These are phyloP conservation scores for Drosophila leonis DNA, from an alignment of 2,888 invertebrate genomes.

Conservation along the genomic window DNA sequence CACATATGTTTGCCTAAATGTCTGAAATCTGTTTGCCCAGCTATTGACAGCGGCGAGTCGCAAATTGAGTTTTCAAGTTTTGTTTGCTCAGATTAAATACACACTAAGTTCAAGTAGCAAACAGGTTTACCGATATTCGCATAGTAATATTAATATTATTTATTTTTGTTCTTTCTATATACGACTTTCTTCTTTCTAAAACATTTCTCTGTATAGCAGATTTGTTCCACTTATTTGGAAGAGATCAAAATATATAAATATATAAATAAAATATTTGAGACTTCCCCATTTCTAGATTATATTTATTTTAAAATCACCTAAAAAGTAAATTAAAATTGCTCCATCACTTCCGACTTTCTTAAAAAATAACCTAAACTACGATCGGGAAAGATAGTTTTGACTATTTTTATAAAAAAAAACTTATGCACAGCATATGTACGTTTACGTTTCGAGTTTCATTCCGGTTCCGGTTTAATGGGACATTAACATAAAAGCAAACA, in stretches of 20 bases:
- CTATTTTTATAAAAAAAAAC: conserved; percentile 11
- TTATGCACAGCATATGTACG: conserved; percentile 29
- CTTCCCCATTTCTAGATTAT: conserved; percentile 9
- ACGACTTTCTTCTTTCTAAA: conserved; percentile 2
- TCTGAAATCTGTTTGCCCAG: conserved; percentile 44
- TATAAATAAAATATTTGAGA: too few relatives aligned
- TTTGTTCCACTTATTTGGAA: conserved; percentile 6
- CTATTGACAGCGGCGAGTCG: conserved; percentile 31
- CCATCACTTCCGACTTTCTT: conserved; percentile 64
- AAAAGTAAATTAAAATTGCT: conserved; percentile 34
- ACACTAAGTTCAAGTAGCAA: conserved; percentile 15
- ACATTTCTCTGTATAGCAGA: conserved; percentile 1
- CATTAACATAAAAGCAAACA: conserved; percentile 58
- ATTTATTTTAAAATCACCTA: conserved; percentile 17
- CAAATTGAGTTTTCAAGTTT: conserved; percentile 30
- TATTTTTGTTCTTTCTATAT: conserved; percentile 1
- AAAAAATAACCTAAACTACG: background rate
- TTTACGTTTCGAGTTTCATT: conserved; percentile 24
- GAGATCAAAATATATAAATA: background rate
- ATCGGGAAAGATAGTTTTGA: conserved; percentile 9
- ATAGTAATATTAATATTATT: background rate
- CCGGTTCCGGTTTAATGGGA: conserved; percentile 67
- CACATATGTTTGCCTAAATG: conserved; percentile 27
- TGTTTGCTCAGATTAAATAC: conserved; percentile 43
- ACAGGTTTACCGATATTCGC: conserved; percentile 30